Evolutionary conservation across 2,797 vertebrate species (phyloP).

Genomic region (Diplodus puntazzo): DNA sequence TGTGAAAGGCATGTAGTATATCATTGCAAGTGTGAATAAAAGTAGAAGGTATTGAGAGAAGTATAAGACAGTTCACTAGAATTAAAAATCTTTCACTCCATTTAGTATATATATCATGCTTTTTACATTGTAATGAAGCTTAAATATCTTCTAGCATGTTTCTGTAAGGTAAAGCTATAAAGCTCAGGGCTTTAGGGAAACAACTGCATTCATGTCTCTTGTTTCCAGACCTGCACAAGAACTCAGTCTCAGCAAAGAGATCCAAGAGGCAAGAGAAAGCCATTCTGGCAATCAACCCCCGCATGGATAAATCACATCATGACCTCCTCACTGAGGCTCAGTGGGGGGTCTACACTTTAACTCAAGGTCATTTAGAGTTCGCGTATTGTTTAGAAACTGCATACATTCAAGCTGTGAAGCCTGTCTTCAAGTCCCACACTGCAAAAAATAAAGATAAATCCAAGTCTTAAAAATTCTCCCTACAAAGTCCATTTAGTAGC

Average conservation of each 20-base stretch:
- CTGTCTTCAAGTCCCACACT: background rate
- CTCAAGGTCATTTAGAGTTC: constrained; percentile 57
- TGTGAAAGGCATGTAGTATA: background rate
- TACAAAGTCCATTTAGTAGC: background rate
- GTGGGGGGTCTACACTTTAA: background rate
- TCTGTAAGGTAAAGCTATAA: background rate
- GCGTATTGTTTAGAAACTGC: constrained; percentile 36
- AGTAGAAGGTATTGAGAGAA: background rate
- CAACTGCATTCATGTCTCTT: constrained; percentile 10
- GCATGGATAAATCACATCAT: constrained; percentile 36
- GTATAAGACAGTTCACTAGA: background rate
- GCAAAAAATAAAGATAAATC: background rate
- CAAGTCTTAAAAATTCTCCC: background rate
- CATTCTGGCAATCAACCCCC: constrained; percentile 23
- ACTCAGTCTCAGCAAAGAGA: constrained; percentile 18
- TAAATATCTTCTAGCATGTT: background rate
- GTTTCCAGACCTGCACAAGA: constrained; percentile 19
- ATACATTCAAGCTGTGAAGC: constrained; percentile 1
- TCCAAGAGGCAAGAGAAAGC: constrained; percentile 17
- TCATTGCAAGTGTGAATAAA: background rate
- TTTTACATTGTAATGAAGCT: background rate
- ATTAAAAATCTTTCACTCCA: background rate
- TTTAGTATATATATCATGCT: background rate
- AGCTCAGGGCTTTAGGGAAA: background rate
- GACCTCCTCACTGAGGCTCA: constrained; percentile 21